phyloP scores from a whole-genome alignment of 2,113 vertebrate genomes.

The Pelobates fuscus region DNA sequence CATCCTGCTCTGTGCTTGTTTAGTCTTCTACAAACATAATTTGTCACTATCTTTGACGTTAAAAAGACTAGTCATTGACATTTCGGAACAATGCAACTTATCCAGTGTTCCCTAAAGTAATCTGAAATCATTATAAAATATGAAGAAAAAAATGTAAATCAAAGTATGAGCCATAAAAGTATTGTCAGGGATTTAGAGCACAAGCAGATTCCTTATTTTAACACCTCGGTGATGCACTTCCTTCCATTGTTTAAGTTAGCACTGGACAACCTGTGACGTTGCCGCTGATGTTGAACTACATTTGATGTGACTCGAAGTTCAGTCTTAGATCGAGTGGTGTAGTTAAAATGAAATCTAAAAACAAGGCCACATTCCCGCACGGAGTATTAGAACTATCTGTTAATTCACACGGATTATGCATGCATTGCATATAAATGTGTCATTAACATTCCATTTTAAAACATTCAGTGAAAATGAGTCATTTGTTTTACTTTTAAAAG shows the following conservation, averaged over 20 bases:
- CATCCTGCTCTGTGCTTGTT: conserved; percentile 65
- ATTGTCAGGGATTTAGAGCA: too few species aligned
- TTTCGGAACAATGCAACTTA: conserved; percentile 64
- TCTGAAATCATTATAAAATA: too few species aligned
- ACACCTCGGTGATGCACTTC: too few species aligned
- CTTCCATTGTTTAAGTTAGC: too few species aligned
- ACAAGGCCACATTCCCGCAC: not conserved
- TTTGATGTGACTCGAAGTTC: too few species aligned
- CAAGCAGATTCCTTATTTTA: too few species aligned
- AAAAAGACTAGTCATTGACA: conserved; percentile 64
- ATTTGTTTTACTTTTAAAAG: conserved; percentile 73
- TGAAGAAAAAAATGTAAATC: too few species aligned
- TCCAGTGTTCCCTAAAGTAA: conserved; percentile 60
- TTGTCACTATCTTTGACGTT: conserved; percentile 65
- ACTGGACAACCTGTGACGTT: too few species aligned
- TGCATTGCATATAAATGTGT: conserved; percentile 67
- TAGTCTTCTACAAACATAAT: conserved; percentile 69
- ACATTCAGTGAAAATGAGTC: conserved; percentile 65
- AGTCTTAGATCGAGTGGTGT: too few species aligned
- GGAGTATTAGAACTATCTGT: conserved; percentile 27
- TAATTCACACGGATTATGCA: conserved; percentile 66
- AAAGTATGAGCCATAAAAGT: too few species aligned
- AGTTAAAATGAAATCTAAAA: conserved; percentile 1
- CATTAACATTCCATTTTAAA: conserved; percentile 70
- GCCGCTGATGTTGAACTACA: too few species aligned